Base-by-base conservation (phyloP, 1,140 invertebrate genomes). In the Latrodectus geometricus region DNA sequence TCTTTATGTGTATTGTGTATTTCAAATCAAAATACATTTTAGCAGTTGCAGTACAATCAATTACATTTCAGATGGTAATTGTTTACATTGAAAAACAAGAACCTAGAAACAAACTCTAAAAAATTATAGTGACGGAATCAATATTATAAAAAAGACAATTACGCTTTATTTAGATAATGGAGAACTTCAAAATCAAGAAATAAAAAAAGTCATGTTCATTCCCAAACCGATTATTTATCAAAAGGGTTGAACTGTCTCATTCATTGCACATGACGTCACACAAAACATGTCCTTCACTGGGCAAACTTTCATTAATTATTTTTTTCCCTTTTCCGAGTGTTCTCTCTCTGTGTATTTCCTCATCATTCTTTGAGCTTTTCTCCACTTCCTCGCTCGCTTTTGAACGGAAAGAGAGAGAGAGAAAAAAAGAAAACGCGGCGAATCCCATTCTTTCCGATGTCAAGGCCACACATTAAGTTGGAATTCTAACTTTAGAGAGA, bases 251-350 rank as follows among this genome's bases (percentile, higher is more conserved):
- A 65, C n/a, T 65, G 14, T n/a, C 14, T 65, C n/a, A 15, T 14
- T 65, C 21, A 69, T 69, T 8, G 68, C 14, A 11, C 20, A 21
- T 21, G 68, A 69, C 68, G 68, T 69, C 68, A 69, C 8, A 61
- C 21, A 69, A 69, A 69, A n/a, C 68, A 69, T 21, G 68, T 69
- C 68, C 68, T 69, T 69, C 68, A 69, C 35, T 35, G 35, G 20
- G 20, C 11, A 20, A 11, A 11, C 20, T 61, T 69, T 69, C 68
- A 69, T 69, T 69, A 69, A 69, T 69, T 21, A 69, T 23, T 69
- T 69, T 8, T n/a, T 21, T 20, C 21, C 20, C 54, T 61, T 61
- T 61, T 61, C 54, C 54, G 11, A 2, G 54, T 4, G 35, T 69
- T 21, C 68, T 23, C 35, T 61, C 54, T 14, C 54, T 61, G 3